A percentile compares a stretch with the other conserved stretches of the same genome.
Evolutionary conservation across 2,113 vertebrate species (phyloP).

Genomic region (Cynoglossus semilaevis): DNA sequence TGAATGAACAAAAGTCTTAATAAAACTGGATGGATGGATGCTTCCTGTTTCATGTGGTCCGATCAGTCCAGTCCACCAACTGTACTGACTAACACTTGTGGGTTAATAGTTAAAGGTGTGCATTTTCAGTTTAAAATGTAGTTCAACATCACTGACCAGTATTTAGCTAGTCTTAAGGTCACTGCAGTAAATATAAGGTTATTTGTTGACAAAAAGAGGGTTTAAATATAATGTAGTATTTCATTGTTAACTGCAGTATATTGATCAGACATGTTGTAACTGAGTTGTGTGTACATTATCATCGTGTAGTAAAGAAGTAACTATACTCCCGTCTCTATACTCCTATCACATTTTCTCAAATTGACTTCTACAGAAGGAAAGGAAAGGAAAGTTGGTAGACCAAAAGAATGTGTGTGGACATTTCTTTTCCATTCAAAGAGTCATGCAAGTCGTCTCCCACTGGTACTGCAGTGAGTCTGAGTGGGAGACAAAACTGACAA

Average conservation of each 20-base stretch:
- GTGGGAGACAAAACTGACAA: slow-evolving; percentile 48
- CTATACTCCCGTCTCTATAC: too few relatives aligned
- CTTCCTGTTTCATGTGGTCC: too few relatives aligned
- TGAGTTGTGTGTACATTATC: too few relatives aligned
- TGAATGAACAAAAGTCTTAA: too few relatives aligned
- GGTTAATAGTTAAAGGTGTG: too few relatives aligned
- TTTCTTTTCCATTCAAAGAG: background rate
- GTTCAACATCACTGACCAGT: background rate
- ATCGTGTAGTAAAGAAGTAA: too few relatives aligned
- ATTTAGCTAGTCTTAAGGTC: slow-evolving; percentile 27
- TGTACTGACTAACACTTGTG: too few relatives aligned
- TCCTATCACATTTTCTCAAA: too few relatives aligned
- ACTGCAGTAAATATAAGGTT: slow-evolving; percentile 6
- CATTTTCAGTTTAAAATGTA: too few relatives aligned
- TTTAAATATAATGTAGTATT: background rate
- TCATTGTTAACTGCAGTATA: background rate
- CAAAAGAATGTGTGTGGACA: slow-evolving; percentile 1
- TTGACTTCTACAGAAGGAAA: background rate
- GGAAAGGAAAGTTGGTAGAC: background rate
- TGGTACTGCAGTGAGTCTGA: slow-evolving; percentile 19
- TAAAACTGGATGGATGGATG: too few relatives aligned
- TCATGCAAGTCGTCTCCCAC: background rate
- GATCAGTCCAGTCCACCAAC: too few relatives aligned
- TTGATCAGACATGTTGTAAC: background rate
- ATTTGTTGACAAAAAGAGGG: slow-evolving; percentile 16